Base-by-base conservation (phyloP, 2,797 vertebrate genomes). In the Protosalanx chinensis region DNA sequence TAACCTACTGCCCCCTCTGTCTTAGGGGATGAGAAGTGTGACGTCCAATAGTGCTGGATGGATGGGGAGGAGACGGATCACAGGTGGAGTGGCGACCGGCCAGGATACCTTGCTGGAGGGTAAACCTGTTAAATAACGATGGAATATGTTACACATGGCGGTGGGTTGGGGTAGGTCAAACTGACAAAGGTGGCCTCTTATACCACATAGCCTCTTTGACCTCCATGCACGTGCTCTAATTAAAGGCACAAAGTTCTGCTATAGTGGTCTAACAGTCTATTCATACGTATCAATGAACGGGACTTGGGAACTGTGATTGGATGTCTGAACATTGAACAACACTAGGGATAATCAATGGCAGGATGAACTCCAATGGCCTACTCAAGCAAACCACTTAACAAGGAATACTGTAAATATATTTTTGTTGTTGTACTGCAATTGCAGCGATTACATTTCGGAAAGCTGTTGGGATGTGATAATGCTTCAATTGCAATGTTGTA, bases 41-140 rank as follows among this genome's bases (percentile, higher is more conserved):
- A 72, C 68, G 76, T 76, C 74, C 78, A 81, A 79, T 80, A 75
- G 61, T 75, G 70, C 6, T 62, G 65, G 41, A 72, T 62, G 61
- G 71, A 63, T 77, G 30, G 64, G 37, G 51, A 64, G 12, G 74
- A 64, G 63, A 57, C 61, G 68, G 56, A 68, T 68, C 72, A 67
- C 73, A 84, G 76, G 81, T 83, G 81, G 85, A 67, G 58, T 23
- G 23, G 72, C 72, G 57, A 76, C 68, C 81, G 65, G 69, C 85
- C 77, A 80, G 75, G 70, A 82, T 84, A 85, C 78, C 76, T 76
- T 81, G 86, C 84, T 82, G 64, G 72, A 56, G 86, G 89, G 84
- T 64, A 73, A 82, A 84, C 85, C 73, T 84, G 76, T 88, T 89
- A 71, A 76, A 80, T 77, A 73, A 74, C 58, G 69, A 29, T 72